Base-by-base conservation (phyloP, 2,797 vertebrate species). In the Eulemur mongoz region DNA sequence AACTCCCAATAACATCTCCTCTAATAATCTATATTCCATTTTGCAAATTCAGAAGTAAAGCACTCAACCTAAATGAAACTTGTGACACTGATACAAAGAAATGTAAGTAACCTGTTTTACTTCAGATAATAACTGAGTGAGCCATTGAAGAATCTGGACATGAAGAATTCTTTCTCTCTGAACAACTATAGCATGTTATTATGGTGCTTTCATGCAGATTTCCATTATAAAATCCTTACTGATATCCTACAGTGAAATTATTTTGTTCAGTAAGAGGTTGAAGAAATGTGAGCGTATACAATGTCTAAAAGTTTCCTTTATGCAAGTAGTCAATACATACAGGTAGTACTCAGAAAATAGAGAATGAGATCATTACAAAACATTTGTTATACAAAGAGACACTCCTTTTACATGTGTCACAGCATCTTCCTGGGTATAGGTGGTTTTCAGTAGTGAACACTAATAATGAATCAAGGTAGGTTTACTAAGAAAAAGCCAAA, bases 301-400 rank as follows among this genome's bases (percentile, higher is more conserved):
- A 72, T 72, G 30, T 89, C 8, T 95, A n/a, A 88, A 86, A 52
- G 45, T 80, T 73, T 73, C 43, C 57, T 90, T 96, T 97, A 65
- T 89, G 32, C 3, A 40, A 72, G 32, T 45, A 86, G 45, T 83
- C 45, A 79, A 50, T 20, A 63, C 27, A 35, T 17, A 43, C 4
- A 86, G 43, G 38, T 7, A 61, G 35, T 40, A 35, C 22, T 78
- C 86, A 82, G 32, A 84, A 23, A 43, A 4, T 27, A 63, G 52
- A 73, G 52, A 81, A 85, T 57, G 50, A 30, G 54, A 73, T 75
- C 43, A 52, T 82, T 63, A 30, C 5, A 38, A 84, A 67, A 23
- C 17, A 15, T 80, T 70, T 90, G 32, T 78, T 72, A 38, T 48
- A 32, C n/a, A 63, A 35, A 90, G 48, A 95, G 17, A n/a, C 0